phyloP scores from a whole-genome alignment of 2,888 invertebrate species.

The Desoria tigrina region DNA sequence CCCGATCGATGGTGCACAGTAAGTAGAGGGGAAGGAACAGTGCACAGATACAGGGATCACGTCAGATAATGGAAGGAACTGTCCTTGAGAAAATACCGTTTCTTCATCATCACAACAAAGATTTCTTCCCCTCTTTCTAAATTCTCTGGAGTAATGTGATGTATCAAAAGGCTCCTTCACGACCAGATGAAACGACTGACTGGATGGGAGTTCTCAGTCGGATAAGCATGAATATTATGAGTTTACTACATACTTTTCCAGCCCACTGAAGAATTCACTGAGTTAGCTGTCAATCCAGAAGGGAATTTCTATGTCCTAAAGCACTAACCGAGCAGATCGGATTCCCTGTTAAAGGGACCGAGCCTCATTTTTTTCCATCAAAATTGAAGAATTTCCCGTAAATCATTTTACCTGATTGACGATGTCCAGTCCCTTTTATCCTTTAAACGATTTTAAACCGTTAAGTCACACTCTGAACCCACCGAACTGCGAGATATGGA shows the following conservation, averaged over 20 bases:
- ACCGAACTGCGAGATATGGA: background rate
- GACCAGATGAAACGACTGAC: too few relatives aligned
- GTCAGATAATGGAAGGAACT: constrained; percentile 28
- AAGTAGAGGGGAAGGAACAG: background rate
- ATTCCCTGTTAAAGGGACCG: background rate
- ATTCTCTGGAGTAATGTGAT: too few relatives aligned
- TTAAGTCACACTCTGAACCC: background rate
- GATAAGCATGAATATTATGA: too few relatives aligned
- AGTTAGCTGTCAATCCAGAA: too few relatives aligned
- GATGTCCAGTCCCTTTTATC: background rate
- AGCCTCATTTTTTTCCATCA: background rate
- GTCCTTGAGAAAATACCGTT: constrained; percentile 47
- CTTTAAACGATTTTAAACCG: background rate
- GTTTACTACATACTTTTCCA: too few relatives aligned
- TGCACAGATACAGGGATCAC: constrained; percentile 4
- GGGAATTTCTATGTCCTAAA: too few relatives aligned
- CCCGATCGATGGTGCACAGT: background rate
- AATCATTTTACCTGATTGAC: constrained; percentile 6
- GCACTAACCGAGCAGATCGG: constrained; percentile 1
- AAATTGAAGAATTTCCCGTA: background rate
- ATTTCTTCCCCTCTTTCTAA: too few relatives aligned
- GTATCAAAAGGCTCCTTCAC: too few relatives aligned
- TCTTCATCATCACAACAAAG: constrained; percentile 2
- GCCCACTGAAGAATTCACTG: too few relatives aligned
- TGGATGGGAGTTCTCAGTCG: too few relatives aligned